Percentiles rank a stretch among this genome's conserved stretches.
Evolutionary conservation across 2,113 vertebrate species (phyloP).

Genomic region (Tetraodon nigroviridis): DNA sequence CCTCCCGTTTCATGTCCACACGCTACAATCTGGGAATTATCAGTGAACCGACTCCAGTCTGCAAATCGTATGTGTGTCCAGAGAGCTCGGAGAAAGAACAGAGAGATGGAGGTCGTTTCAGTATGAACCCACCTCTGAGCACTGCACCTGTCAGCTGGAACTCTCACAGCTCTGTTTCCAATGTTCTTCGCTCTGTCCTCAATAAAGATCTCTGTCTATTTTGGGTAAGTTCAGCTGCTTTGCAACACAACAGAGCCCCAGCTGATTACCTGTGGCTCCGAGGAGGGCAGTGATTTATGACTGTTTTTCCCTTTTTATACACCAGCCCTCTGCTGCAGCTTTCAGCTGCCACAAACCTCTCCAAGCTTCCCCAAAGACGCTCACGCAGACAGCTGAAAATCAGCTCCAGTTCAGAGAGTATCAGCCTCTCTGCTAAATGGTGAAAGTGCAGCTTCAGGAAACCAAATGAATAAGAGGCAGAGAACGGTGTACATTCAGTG

Average conservation of each 20-base stretch:
- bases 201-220: conserved; percentile 53
- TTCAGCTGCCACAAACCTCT: conserved; percentile 3
- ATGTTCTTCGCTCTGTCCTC: conserved; percentile 35
- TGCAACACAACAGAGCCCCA: conserved; percentile 36
- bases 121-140: no score
- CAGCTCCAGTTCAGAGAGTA: neutral
- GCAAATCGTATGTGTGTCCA: no score
- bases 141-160: neutral
- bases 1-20: no score
- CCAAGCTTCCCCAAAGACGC: conserved; percentile 34
- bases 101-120: no score
- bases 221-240: conserved; percentile 46
- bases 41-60: no score
- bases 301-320: conserved; percentile 36
- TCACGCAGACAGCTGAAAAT: conserved; percentile 4
- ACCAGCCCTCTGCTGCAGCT: conserved; percentile 17
- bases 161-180: conserved; percentile 45
- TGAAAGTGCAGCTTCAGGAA: conserved; percentile 8
- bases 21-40: no score
- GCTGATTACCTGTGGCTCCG: conserved; percentile 43
- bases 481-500: no score
- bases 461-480: no score
- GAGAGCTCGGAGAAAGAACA: no score
- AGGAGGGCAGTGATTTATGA: conserved; percentile 49
- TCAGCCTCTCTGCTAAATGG: conserved; percentile 10